Evolutionary conservation across 2,888 invertebrate genomes (phyloP), one percentile per base, ranked within the genome.

Genomic region (Darwinula stevensoni): DNA sequence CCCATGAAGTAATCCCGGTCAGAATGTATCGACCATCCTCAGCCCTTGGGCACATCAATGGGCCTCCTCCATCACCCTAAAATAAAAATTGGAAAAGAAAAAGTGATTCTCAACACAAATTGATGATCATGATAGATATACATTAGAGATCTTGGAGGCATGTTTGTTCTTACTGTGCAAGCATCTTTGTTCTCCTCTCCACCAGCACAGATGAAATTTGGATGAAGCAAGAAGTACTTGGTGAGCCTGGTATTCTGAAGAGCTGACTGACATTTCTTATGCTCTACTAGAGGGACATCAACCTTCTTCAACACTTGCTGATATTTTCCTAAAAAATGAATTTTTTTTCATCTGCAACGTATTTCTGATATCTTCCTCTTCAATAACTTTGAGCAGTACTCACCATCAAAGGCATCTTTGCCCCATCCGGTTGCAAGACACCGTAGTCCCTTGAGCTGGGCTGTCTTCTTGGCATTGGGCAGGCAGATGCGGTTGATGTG

Each of bases 341-440:
- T n/a, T n/a, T n/a, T n/a, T n/a, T n/a, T n/a, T n/a, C n/a, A n/a
- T n/a, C n/a, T n/a, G n/a, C n/a, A n/a, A n/a, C n/a, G n/a, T n/a
- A n/a, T n/a, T n/a, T n/a, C n/a, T n/a, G n/a, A n/a, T n/a, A n/a
- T n/a, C n/a, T n/a, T n/a, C n/a, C n/a, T n/a, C n/a, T n/a, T n/a
- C n/a, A n/a, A n/a, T n/a, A n/a, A n/a, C n/a, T n/a, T n/a, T n/a
- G n/a, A n/a, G n/a, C n/a, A n/a, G n/a, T n/a, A 12, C 12, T 61
- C 54, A 76, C 75, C 62, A 62, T 67, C 65, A 31, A 76, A 47
- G 4, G 71, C 66, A 39, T 61, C 58, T 47, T 75, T 73, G 40
- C 75, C 75, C 74, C 75, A 78, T 31, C 76, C 76, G 32, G 74
- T 72, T 1, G 68, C 65, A 4, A 73, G 62, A 39, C 76, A 76